These are phyloP conservation scores for Drosophila tristis DNA, from an alignment of 1,140 invertebrate species.

Conservation along the genomic window DNA sequence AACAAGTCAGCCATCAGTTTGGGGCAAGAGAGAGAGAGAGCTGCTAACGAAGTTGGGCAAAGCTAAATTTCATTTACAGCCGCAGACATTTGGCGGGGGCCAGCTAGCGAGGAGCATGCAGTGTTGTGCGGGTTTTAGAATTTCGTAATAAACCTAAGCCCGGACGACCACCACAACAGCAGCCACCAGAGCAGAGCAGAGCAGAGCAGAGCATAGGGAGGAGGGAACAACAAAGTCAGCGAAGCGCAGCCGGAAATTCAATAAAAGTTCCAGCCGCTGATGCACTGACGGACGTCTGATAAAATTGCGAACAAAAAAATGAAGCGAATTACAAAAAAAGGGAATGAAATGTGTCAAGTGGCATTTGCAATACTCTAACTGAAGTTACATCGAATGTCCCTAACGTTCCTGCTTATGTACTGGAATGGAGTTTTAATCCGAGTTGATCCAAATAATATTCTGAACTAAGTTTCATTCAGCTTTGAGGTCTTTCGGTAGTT, in stretches of 20 bases:
- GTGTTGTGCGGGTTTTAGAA: constrained; percentile 29
- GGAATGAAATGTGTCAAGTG: constrained; percentile 5
- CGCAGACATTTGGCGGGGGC: constrained; percentile 38
- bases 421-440: too few relatives aligned
- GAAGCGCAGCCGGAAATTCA: constrained; percentile 73
- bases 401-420: too few relatives aligned
- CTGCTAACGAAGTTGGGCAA: constrained; percentile 34
- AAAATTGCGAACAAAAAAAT: constrained; percentile 54
- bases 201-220: neutral
- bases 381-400: too few relatives aligned
- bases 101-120: neutral
- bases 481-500: neutral
- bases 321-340: constrained; percentile 34
- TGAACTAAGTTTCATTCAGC: too few relatives aligned
- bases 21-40: neutral
- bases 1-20: constrained; percentile 23
- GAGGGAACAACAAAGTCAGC: constrained; percentile 47
- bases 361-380: constrained; percentile 42
- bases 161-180: constrained; percentile 25
- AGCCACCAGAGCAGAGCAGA: neutral
- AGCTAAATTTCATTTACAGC: constrained; percentile 71
- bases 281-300: constrained; percentile 69
- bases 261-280: constrained; percentile 80
- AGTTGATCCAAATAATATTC: too few relatives aligned
- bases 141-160: constrained; percentile 65